Conservation (phyloP, 2,888 invertebrate species). For the Conchocele bisecta region DNA sequence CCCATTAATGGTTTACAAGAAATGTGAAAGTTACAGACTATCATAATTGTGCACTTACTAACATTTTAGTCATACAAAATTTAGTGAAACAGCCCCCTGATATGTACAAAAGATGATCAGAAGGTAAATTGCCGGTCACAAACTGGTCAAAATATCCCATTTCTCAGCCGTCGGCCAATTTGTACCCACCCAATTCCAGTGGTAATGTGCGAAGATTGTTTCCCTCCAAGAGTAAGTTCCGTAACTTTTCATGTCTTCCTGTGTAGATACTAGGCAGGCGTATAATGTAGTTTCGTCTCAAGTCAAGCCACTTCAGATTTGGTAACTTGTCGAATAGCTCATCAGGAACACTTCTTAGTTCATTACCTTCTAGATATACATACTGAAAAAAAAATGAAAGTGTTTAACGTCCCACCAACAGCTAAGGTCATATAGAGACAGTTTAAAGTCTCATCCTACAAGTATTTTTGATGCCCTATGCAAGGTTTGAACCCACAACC, state of each 20-base stretch:
- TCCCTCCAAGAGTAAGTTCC: constrained; percentile 79
- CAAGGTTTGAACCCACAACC: too few relatives aligned
- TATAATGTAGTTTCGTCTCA: constrained; percentile 76
- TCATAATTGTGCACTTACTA: too few relatives aligned
- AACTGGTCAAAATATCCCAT: background rate
- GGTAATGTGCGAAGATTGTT: constrained; percentile 79
- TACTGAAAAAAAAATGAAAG: constrained; percentile 70
- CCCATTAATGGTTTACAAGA: too few relatives aligned
- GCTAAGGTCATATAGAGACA: too few relatives aligned
- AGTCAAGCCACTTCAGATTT: constrained; percentile 80
- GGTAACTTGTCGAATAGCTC: constrained; percentile 80
- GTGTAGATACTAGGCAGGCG: constrained; percentile 77
- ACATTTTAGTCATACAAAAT: too few relatives aligned
- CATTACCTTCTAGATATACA: constrained; percentile 81
- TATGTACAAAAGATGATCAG: too few relatives aligned
- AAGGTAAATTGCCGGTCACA: background rate
- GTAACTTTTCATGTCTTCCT: constrained; percentile 76
- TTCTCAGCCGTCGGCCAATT: background rate
- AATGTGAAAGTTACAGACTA: too few relatives aligned
- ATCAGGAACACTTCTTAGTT: constrained; percentile 77
- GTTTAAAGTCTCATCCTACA: too few relatives aligned
- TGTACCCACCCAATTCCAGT: constrained; percentile 79
- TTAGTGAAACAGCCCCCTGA: too few relatives aligned
- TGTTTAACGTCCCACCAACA: background rate
- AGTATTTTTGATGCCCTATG: too few relatives aligned